These are phyloP conservation scores for Gambusia holbrooki DNA, from an alignment of 2,113 vertebrate species.

Conservation along the genomic window DNA sequence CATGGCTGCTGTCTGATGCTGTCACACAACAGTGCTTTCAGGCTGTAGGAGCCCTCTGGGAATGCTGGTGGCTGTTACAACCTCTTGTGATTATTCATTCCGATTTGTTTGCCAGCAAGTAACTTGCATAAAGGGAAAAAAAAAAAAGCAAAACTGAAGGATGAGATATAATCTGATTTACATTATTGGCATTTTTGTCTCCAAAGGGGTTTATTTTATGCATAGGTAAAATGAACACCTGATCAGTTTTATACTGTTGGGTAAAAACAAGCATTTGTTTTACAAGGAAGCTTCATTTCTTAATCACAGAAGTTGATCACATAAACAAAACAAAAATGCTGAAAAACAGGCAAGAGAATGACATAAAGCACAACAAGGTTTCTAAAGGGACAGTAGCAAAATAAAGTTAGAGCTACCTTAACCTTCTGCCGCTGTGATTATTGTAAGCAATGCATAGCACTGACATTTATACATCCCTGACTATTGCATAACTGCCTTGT, in stretches of 20 bases:
- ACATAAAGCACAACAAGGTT: too few relatives aligned
- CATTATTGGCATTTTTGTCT: constrained; percentile 36
- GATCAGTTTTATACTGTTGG: constrained; percentile 11
- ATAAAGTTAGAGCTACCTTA: too few relatives aligned
- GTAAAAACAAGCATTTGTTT: constrained; percentile 25
- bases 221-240: constrained; percentile 12
- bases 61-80: constrained; percentile 25
- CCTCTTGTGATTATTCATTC: constrained; percentile 51
- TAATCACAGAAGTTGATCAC: too few relatives aligned
- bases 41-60: constrained; percentile 32
- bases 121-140: constrained; percentile 18
- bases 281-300: neutral
- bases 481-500: too few relatives aligned
- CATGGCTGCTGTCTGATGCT: constrained; percentile 43
- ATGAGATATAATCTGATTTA: constrained; percentile 35
- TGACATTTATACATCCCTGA: too few relatives aligned
- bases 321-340: too few relatives aligned
- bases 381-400: too few relatives aligned
- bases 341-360: too few relatives aligned
- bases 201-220: constrained; percentile 29
- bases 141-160: constrained; percentile 29
- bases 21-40: constrained; percentile 38
- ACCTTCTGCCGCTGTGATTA: too few relatives aligned
- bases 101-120: constrained; percentile 41
- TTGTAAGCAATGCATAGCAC: too few relatives aligned